Evolutionary conservation across 2,797 vertebrate genomes (phyloP).

Genomic region (Scolopax bukidnonensis): DNA sequence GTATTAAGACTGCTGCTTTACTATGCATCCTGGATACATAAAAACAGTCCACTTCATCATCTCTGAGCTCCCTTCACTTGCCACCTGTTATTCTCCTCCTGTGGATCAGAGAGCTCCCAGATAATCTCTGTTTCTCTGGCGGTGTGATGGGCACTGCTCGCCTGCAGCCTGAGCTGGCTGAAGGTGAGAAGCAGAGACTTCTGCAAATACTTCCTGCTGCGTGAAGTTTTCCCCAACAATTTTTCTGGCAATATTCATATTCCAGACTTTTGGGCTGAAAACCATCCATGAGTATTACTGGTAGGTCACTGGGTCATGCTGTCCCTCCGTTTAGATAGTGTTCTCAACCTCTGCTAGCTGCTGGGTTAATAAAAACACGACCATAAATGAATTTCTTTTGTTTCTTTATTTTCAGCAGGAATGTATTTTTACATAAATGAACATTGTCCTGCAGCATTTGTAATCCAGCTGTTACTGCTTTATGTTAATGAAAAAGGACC

Average conservation of each 20-base stretch:
- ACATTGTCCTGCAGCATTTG: background rate
- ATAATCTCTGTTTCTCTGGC: background rate
- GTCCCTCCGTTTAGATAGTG: background rate
- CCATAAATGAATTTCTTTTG: background rate
- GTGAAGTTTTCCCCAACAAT: background rate
- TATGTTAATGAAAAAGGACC: background rate
- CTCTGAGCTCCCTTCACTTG: slow-evolving; percentile 33
- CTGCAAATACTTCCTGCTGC: background rate
- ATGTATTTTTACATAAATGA: background rate
- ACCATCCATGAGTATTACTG: background rate
- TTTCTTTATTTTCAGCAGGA: background rate
- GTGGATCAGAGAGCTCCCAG: background rate
- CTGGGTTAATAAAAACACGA: background rate
- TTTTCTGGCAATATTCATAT: background rate
- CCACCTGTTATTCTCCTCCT: slow-evolving; percentile 54
- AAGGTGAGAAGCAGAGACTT: background rate
- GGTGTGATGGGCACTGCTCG: background rate
- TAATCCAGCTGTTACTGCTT: background rate
- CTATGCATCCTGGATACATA: slow-evolving; percentile 26
- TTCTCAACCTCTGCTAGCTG: background rate
- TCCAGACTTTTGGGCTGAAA: background rate
- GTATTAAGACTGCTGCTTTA: slow-evolving; percentile 21
- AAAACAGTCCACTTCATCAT: slow-evolving; percentile 44
- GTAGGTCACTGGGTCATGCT: background rate
- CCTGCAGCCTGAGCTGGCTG: background rate